Base-by-base conservation (phyloP, 2,113 vertebrate species). In the Labrus mixtus region DNA sequence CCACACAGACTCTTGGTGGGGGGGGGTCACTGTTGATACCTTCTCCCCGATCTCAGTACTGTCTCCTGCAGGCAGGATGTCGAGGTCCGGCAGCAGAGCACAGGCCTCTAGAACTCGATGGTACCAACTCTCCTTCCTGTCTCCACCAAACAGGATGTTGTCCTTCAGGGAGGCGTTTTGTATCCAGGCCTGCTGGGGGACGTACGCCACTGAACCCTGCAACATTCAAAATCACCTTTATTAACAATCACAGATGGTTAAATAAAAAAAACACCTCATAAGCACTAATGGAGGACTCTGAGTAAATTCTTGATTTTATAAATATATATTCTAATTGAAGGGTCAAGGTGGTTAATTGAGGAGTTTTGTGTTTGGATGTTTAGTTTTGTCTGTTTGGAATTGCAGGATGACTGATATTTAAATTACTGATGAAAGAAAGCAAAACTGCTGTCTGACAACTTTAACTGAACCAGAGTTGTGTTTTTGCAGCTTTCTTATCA, bases 161-260 rank as follows among this genome's bases (percentile, higher is more conserved):
- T 95, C 93, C 73, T 91, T 91, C 48, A 96, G 90, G 23, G 83
- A 94, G 46, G 84, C 84, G 60, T 95, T 96, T 87, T 95, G 94
- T 78, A 96, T 95, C 93, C 95, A 96, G 43, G 93, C 93, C 76
- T 95, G 94, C 83, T 96, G 95, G 59, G 95, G 94, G 76, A 95
- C 91, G 22, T 95, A 95, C 45, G 94, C 93, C 89, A 95, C 90
- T 0, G 93, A 95, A 29, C 94, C 95, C 94, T 95, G 71, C 8
- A 51, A 50, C n/a, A 41, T 9, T 2, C 11, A 25, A 19, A 19
- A 53, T n/a, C 36, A 51, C 0, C 3, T 22, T 43, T 23, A 22
- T 22, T 4, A 39, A 15, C n/a, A 43, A 12, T 17, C 4, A 48
- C 4, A 48, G 6, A 33, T 33, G 6, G 6, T 33, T 33, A 3